Percentiles rank a stretch among this genome's conserved stretches.
Conservation (phyloP, 2,797 vertebrate species). For the Catamblyrhynchus diadema region DNA sequence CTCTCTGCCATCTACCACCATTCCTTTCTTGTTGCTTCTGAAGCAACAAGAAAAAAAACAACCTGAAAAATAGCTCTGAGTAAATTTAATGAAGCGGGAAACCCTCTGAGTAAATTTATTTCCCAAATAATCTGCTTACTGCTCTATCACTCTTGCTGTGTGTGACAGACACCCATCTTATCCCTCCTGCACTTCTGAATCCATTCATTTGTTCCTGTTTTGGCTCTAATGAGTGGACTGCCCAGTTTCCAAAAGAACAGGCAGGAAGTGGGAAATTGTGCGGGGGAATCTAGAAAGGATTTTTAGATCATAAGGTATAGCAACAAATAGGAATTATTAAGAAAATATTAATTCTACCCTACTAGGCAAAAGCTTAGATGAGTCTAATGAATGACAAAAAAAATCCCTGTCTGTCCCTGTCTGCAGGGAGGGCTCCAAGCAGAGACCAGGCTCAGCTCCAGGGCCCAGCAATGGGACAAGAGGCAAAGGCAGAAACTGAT, state of each 20-base stretch:
- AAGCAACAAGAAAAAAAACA: neutral
- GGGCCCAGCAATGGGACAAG: neutral
- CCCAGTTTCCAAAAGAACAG: neutral
- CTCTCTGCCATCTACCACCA: conserved; percentile 28
- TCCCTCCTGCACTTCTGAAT: neutral
- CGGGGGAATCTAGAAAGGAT: neutral
- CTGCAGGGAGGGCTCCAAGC: neutral
- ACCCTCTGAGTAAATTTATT: neutral
- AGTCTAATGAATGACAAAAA: neutral
- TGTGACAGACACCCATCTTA: neutral
- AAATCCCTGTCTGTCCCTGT: neutral
- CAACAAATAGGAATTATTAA: neutral
- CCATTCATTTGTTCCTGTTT: neutral
- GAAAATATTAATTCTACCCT: neutral
- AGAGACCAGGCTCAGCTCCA: neutral
- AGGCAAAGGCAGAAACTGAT: neutral
- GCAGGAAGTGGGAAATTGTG: neutral
- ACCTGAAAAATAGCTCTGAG: neutral
- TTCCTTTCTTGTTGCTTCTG: neutral
- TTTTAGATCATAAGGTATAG: neutral
- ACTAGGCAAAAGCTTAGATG: neutral
- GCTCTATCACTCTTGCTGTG: neutral
- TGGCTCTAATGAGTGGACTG: neutral
- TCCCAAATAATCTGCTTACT: neutral
- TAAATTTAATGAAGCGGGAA: neutral